Evolutionary conservation across 2,888 invertebrate species (phyloP), one percentile per base, ranked within the genome.

Genomic region (Andrena fulva): DNA sequence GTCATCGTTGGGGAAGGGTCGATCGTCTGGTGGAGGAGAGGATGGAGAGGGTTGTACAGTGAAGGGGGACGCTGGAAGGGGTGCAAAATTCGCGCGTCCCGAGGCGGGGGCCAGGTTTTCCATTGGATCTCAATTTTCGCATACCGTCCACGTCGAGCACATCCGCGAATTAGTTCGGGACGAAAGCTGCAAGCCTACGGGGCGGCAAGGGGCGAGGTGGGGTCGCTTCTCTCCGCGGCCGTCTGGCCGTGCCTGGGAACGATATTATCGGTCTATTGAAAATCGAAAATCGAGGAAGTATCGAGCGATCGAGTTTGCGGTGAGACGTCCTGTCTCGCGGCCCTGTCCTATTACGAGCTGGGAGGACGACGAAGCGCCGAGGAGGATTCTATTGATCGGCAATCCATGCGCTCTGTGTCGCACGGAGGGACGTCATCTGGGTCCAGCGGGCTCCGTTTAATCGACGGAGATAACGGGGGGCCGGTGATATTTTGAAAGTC

Each of bases 241-340:
- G 75, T 74, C 74, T 62, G 79, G 56, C 50, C 12, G 50, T 7
- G 10, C 48, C 27, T n/a, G 62, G 31, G 59, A 84, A 85, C 82
- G 88, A 83, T 85, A 89, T 88, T 89, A 88, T 86, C 86, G 87
- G 85, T 67, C 78, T 83, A 85, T 83, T 78, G 89, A 89, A 88
- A 90, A 90, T 90, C 85, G 87, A 86, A 87, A 90, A 90, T 89
- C 82, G 87, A 77, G 87, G 16, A 80, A 89, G 88, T 89, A 89
- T 88, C 85, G 82, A 68, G 35, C 75, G 89, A 81, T 85, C 86
- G 84, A 78, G 73, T 67, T 68, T 76, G 86, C 86, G 87, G 82
- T 63, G 81, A 84, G 84, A 85, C 79, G 71, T 76, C 81, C 76
- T 72, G 78, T 79, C 78, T 63, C 67, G 78, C n/a, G 77, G 77